phyloP scores from a whole-genome alignment of 1,140 invertebrate species.

The Drosophila kohkoa region DNA sequence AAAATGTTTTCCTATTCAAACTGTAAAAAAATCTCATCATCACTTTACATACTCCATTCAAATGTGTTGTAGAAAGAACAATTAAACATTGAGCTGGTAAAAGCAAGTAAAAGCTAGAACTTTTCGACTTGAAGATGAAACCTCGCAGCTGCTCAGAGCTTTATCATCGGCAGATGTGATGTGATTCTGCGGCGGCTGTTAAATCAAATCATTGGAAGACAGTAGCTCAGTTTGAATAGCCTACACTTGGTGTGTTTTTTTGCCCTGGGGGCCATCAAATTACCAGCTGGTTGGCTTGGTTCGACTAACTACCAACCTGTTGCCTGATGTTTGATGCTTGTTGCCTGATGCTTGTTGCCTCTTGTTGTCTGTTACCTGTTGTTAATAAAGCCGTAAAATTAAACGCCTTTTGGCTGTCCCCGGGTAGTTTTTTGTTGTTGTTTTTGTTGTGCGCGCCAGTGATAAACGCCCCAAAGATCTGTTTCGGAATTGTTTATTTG shows the following conservation, averaged over 20 bases:
- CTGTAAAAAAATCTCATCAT: too few relatives aligned
- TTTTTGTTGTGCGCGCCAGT: constrained; percentile 47
- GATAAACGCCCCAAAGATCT: constrained; percentile 76
- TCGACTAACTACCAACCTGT: constrained; percentile 16
- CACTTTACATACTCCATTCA: not conserved
- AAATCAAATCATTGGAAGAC: constrained; percentile 48
- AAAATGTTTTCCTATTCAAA: too few relatives aligned
- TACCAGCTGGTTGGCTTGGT: constrained; percentile 44
- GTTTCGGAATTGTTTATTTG: constrained; percentile 76
- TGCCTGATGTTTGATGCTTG: constrained; percentile 8
- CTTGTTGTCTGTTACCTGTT: constrained; percentile 41
- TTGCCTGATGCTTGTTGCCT: not conserved
- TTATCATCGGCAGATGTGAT: not conserved
- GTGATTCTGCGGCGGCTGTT: constrained; percentile 13
- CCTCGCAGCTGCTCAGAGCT: not conserved
- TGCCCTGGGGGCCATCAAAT: constrained; percentile 75
- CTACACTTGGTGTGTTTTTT: constrained; percentile 18
- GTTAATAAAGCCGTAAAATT: constrained; percentile 82
- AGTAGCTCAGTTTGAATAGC: constrained; percentile 44
- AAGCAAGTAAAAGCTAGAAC: not conserved
- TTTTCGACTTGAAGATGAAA: not conserved
- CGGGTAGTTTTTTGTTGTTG: not conserved
- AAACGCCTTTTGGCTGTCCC: constrained; percentile 63
- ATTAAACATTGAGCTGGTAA: not conserved
- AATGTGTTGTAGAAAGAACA: not conserved